These are phyloP conservation scores for Trichonephila clavata DNA, from an alignment of 1,140 invertebrate genomes.

Conservation along the genomic window DNA sequence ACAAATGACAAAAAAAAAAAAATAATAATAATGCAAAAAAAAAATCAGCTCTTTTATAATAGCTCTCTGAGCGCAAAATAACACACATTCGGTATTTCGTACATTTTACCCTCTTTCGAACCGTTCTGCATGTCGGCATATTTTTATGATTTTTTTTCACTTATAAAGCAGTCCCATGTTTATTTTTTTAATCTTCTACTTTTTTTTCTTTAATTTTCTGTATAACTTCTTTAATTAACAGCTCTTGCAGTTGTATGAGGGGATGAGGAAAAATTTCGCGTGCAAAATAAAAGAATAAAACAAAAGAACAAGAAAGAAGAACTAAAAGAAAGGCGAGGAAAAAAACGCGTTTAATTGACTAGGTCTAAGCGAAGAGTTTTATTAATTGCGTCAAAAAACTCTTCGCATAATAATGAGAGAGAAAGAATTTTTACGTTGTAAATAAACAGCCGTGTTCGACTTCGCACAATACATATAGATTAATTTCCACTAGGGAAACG, in stretches of 20 bases:
- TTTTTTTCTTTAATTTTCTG: background rate
- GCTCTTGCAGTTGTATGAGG: background rate
- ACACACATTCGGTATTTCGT: background rate
- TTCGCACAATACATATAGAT: background rate
- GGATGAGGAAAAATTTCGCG: background rate
- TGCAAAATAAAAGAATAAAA: background rate
- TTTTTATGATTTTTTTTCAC: background rate
- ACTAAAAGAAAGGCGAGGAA: background rate
- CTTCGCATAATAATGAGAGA: background rate
- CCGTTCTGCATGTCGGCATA: background rate
- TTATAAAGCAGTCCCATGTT: background rate
- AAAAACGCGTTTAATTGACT: conserved; percentile 19
- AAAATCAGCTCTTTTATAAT: background rate
- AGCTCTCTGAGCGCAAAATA: conserved; percentile 20
- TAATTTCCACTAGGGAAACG: background rate
- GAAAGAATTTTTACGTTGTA: conserved; percentile 14
- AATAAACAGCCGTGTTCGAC: background rate
- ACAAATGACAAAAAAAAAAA: too few relatives aligned
- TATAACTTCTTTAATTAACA: conserved; percentile 39
- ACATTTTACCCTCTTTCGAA: background rate
- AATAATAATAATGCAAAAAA: background rate
- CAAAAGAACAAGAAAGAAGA: background rate
- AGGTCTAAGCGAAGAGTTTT: background rate
- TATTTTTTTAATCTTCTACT: background rate
- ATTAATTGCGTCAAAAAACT: conserved; percentile 33